Evolutionary conservation across 1,140 invertebrate genomes (phyloP).

Genomic region (Hylaeus volcanicus): DNA sequence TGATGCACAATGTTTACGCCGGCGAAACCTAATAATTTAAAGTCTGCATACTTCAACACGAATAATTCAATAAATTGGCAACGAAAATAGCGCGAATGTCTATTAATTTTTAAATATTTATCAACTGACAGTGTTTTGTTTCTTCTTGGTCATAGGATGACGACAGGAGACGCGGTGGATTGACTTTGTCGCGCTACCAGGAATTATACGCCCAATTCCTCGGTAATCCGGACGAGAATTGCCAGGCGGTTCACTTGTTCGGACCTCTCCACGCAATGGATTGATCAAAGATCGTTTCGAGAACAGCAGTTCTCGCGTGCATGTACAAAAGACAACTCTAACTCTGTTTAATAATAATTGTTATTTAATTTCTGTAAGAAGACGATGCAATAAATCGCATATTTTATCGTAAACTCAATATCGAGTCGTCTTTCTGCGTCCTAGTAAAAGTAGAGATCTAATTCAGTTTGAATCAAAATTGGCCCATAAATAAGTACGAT

Average conservation of each 20-base stretch:
- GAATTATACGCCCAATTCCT: slow-evolving; percentile 91
- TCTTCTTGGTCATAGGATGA: slow-evolving; percentile 84
- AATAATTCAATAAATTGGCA: too few relatives aligned
- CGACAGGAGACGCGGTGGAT: slow-evolving; percentile 88
- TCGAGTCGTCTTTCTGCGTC: not conserved
- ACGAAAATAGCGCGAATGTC: too few relatives aligned
- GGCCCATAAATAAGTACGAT: too few relatives aligned
- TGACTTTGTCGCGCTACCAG: slow-evolving; percentile 88
- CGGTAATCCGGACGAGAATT: slow-evolving; percentile 87
- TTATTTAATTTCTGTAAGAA: slow-evolving; percentile 48
- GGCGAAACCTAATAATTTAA: not conserved
- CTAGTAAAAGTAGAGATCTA: not conserved
- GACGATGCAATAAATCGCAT: slow-evolving; percentile 52
- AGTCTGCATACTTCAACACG: too few relatives aligned
- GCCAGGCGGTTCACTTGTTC: slow-evolving; percentile 88
- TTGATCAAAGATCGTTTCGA: slow-evolving; percentile 41
- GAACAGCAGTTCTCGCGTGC: not conserved
- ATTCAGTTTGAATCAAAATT: too few relatives aligned
- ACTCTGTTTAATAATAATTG: slow-evolving; percentile 40
- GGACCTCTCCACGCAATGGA: slow-evolving; percentile 83
- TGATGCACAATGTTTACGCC: not conserved
- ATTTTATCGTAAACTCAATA: slow-evolving; percentile 50
- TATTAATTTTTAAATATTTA: too few relatives aligned
- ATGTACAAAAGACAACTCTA: slow-evolving; percentile 57
- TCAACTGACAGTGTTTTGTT: not conserved